These are phyloP conservation scores for Lutraria lutraria DNA, from an alignment of 2,888 invertebrate species.

Conservation along the genomic window DNA sequence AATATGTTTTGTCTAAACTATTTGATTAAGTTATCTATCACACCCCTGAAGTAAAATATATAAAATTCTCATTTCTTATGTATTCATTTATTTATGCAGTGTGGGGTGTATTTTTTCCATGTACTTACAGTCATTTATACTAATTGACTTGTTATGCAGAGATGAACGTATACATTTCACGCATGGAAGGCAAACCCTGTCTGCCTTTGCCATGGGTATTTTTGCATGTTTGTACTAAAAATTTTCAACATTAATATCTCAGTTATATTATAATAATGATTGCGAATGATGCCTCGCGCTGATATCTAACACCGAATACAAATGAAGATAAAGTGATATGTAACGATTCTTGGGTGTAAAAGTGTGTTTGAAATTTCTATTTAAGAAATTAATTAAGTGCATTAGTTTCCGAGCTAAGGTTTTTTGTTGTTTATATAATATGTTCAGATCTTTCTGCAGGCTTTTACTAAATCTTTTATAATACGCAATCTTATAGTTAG, in stretches of 20 bases:
- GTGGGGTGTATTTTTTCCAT: neutral
- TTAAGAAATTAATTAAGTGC: too few relatives aligned
- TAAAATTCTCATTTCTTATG: constrained; percentile 8
- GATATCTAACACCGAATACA: neutral
- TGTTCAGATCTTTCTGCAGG: too few relatives aligned
- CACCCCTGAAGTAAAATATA: neutral
- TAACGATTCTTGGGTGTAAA: neutral
- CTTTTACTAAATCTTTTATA: too few relatives aligned
- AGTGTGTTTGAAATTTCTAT: neutral
- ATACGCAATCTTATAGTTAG: too few relatives aligned
- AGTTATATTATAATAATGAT: neutral
- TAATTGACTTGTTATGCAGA: neutral
- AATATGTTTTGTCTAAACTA: neutral
- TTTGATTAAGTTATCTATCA: neutral
- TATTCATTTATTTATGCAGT: neutral
- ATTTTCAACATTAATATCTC: neutral
- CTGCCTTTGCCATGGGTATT: neutral
- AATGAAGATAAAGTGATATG: constrained; percentile 5
- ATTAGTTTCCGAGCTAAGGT: too few relatives aligned
- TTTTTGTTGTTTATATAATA: too few relatives aligned
- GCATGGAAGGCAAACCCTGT: neutral
- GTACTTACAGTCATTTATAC: neutral
- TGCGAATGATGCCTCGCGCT: neutral
- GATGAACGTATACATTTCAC: neutral
- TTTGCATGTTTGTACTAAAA: neutral